These are phyloP conservation scores for Hycleus cichorii DNA, from an alignment of 1,140 invertebrate species.

Conservation along the genomic window DNA sequence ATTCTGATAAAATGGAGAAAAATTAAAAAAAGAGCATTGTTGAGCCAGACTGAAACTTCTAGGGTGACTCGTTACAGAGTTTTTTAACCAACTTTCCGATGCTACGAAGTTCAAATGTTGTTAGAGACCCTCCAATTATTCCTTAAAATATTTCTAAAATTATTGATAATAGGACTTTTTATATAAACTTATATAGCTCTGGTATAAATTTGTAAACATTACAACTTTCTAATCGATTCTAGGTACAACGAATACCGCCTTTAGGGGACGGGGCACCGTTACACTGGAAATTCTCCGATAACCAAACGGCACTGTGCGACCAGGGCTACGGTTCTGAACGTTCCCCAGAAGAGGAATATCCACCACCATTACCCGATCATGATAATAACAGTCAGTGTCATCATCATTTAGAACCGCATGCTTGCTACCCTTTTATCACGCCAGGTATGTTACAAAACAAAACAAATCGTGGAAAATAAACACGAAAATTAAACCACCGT, in stretches of 20 bases:
- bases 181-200: background rate
- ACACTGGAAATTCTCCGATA: slow-evolving; percentile 41
- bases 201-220: background rate
- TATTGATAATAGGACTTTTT: too few species aligned
- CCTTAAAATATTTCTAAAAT: too few species aligned
- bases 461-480: too few species aligned
- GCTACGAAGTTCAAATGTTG: background rate
- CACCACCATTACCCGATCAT: slow-evolving; percentile 52
- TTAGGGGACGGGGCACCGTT: slow-evolving; percentile 44
- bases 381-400: slow-evolving; percentile 42
- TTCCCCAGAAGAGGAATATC: slow-evolving; percentile 68
- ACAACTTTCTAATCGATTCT: background rate
- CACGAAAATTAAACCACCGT: too few species aligned
- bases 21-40: too few species aligned
- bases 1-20: too few species aligned
- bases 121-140: too few species aligned
- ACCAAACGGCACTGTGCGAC: slow-evolving; percentile 52
- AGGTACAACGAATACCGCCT: slow-evolving; percentile 35
- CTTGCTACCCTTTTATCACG: slow-evolving; percentile 55
- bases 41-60: too few species aligned
- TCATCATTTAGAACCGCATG: slow-evolving; percentile 47
- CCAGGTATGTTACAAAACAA: slow-evolving; percentile 42
- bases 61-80: too few species aligned
- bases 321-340: slow-evolving; percentile 70
- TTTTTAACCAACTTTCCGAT: too few species aligned